Conservation (phyloP, 2,797 vertebrate species). For the Myripristis murdjan region DNA sequence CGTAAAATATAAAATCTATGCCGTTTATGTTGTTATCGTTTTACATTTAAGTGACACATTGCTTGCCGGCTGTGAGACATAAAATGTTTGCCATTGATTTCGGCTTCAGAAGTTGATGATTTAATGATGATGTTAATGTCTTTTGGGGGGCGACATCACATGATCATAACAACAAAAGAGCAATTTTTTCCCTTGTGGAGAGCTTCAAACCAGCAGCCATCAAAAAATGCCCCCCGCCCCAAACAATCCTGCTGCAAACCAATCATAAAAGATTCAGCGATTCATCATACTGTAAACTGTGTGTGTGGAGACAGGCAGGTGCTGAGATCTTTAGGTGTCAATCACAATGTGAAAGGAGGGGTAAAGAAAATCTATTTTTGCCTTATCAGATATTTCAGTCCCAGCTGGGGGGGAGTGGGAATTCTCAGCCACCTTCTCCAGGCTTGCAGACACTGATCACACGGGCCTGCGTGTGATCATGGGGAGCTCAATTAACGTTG, state of each 20-base stretch:
- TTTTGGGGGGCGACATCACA: too few species aligned
- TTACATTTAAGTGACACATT: too few species aligned
- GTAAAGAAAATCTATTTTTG: slow-evolving; percentile 73
- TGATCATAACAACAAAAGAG: too few species aligned
- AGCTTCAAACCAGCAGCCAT: too few species aligned
- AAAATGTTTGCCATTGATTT: not conserved
- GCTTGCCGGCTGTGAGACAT: too few species aligned
- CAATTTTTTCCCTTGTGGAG: too few species aligned
- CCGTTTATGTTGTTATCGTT: too few species aligned
- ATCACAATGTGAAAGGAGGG: slow-evolving; percentile 39
- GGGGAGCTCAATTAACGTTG: slow-evolving; percentile 74
- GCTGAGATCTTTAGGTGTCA: slow-evolving; percentile 38
- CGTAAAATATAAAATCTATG: too few species aligned
- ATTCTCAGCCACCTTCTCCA: slow-evolving; percentile 57
- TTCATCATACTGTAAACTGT: slow-evolving; percentile 4
- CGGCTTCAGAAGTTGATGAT: too few species aligned
- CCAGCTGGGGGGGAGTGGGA: slow-evolving; percentile 50
- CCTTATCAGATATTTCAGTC: slow-evolving; percentile 49
- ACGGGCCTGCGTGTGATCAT: slow-evolving; percentile 70
- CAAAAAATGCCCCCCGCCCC: too few species aligned
- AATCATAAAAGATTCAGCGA: slow-evolving; percentile 24
- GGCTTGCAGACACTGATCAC: slow-evolving; percentile 59
- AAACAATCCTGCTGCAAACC: not conserved
- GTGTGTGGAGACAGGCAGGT: slow-evolving; percentile 8
- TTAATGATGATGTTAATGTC: too few species aligned